Evolutionary conservation across 2,113 vertebrate species (phyloP).

Genomic region (Lynx canadensis): DNA sequence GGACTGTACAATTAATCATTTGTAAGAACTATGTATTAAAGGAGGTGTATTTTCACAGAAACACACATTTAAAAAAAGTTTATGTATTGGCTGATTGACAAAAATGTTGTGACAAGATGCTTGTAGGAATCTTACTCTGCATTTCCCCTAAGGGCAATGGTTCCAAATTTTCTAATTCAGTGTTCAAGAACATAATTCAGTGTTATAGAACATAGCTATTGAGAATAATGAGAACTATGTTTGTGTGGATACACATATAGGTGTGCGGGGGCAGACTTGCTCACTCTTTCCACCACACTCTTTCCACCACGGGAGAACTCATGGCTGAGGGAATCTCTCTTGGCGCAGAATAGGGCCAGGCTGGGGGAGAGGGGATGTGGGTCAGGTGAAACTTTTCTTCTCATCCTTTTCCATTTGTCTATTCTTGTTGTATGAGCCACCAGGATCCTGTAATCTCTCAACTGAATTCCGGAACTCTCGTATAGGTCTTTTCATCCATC

Average conservation of each 20-base stretch:
- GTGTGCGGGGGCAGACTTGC: neutral
- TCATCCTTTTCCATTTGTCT: neutral
- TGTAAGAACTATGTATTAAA: neutral
- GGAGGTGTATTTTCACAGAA: neutral
- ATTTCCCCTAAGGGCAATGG: neutral
- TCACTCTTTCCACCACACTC: neutral
- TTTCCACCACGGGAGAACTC: neutral
- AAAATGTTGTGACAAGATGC: neutral
- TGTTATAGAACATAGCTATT: neutral
- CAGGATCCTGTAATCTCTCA: fast-evolving
- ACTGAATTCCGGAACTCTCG: neutral
- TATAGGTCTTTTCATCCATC: neutral
- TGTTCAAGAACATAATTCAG: neutral
- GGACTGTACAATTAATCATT: neutral
- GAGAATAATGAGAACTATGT: neutral
- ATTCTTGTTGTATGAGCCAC: neutral
- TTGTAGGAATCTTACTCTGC: neutral
- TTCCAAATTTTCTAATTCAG: neutral
- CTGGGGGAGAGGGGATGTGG: neutral
- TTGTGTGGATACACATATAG: neutral
- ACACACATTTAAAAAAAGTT: neutral
- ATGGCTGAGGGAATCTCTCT: neutral
- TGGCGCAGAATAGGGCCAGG: neutral
- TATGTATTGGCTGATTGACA: neutral
- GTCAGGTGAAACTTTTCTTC: neutral